Evolutionary conservation across 1,140 invertebrate genomes (phyloP), one percentile per base, ranked within the genome.

Genomic region (Diplogasteroides magnus): DNA sequence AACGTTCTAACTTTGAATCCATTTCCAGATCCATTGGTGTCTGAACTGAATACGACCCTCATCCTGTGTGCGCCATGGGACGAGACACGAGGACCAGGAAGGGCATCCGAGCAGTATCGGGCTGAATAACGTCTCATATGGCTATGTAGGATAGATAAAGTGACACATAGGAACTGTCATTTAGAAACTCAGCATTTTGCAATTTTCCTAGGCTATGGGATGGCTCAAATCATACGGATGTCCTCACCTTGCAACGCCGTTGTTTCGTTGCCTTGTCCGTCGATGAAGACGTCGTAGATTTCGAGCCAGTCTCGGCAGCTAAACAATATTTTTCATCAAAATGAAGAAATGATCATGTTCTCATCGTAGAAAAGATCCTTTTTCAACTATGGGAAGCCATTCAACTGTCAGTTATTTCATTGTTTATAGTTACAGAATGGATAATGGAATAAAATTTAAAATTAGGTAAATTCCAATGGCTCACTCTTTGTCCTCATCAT

Each of bases 251-350:
- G 79, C 37, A 82, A 64, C 15, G 71, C 57, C 2, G 69, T 23
- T 0, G 61, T 76, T 72, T 82, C 78, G 0, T 25, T 65, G 1
- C 81, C 81, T 29, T 79, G 67, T 2, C 66, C 26, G 32, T 75
- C 71, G 14, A 64, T 56, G 29, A 81, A 75, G 15, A 82, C 76
- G 65, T 82, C 81, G 62, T 77, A 80, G n/a, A 82, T 75, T 61
- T 83, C 76, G 11, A 82, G 61, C 68, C 74, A 82, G 58, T 82
- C 80, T 29, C 76, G 74, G 67, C 80, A 80, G 59, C 64, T 80
- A 58, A 66, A 72, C 26, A 65, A 29, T 61, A 64, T 25, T n/a
- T 27, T 15, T n/a, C n/a, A n/a, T n/a, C n/a, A n/a, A n/a, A n/a
- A n/a, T n/a, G n/a, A n/a, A n/a, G n/a, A n/a, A n/a, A n/a, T n/a